phyloP scores from a whole-genome alignment of 1,140 invertebrate genomes.

The Bombus impatiens region DNA sequence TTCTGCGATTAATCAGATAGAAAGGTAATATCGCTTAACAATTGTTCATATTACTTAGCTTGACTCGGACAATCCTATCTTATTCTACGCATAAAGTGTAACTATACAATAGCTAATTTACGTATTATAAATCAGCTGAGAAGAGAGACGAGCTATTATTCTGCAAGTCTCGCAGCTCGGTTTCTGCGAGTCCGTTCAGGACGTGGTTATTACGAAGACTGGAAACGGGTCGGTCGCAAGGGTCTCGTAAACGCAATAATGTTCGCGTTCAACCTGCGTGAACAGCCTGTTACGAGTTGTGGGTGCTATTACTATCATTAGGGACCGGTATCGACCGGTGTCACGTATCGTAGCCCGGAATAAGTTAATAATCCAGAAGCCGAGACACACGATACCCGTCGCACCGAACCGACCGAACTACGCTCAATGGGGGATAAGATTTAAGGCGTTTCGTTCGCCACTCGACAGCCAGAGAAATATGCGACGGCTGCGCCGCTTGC shows the following conservation, averaged over 20 bases:
- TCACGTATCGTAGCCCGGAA: conserved; percentile 2
- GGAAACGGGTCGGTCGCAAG: neutral
- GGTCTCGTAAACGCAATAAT: neutral
- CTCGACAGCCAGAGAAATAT: conserved; percentile 47
- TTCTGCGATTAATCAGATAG: neutral
- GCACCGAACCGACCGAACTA: neutral
- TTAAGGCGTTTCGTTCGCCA: conserved; percentile 46
- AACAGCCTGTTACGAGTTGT: neutral
- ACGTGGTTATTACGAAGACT: conserved; percentile 24
- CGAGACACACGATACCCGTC: neutral
- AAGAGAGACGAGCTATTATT: neutral
- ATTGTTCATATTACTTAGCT: too few relatives aligned
- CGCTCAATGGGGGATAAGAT: conserved; percentile 28
- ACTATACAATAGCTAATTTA: neutral
- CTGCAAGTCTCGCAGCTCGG: neutral
- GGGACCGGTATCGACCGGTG: neutral
- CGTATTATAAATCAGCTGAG: neutral
- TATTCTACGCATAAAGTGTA: too few relatives aligned
- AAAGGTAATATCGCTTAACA: too few relatives aligned
- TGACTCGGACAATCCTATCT: too few relatives aligned
- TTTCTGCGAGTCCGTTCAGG: neutral
- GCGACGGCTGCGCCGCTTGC: conserved; percentile 36
- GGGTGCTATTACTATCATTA: conserved; percentile 31
- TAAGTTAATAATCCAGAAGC: conserved; percentile 44
- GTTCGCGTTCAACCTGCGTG: neutral